A percentile compares a stretch with the other conserved stretches of the same genome.
Evolutionary conservation across 2,888 invertebrate species (phyloP).

Genomic region (Selenia dentaria): DNA sequence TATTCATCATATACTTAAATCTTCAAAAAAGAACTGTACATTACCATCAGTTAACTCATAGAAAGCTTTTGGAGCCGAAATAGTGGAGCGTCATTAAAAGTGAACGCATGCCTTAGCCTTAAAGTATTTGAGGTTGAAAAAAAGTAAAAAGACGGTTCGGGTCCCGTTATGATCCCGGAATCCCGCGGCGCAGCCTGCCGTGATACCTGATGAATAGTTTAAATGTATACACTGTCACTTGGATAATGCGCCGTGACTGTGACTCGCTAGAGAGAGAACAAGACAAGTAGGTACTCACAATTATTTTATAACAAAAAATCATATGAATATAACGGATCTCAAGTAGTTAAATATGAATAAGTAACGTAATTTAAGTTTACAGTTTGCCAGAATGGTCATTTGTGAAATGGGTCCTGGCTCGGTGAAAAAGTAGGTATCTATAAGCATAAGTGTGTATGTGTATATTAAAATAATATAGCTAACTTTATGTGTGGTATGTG

Average conservation of each 20-base stretch:
- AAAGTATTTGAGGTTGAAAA: constrained; percentile 56
- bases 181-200: constrained; percentile 48
- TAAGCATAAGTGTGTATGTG: no score
- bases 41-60: constrained; percentile 5
- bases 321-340: no score
- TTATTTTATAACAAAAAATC: no score
- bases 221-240: constrained; percentile 31
- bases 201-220: constrained; percentile 29
- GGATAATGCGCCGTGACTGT: constrained; percentile 9
- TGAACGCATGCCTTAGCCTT: constrained; percentile 70
- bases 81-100: constrained; percentile 67
- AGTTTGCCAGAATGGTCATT: no score
- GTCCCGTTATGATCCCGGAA: constrained; percentile 75
- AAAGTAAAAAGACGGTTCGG: constrained; percentile 69
- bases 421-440: no score
- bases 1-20: not conserved
- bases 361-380: no score
- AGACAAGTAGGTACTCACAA: no score
- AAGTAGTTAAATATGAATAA: no score
- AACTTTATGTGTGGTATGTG: no score
- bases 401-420: no score
- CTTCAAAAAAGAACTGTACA: constrained; percentile 1
- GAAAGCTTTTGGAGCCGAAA: constrained; percentile 38
- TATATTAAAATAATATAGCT: no score
- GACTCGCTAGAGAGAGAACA: no score